Evolutionary conservation across 2,797 vertebrate species (phyloP).

Genomic region (Cyclura pinguis): DNA sequence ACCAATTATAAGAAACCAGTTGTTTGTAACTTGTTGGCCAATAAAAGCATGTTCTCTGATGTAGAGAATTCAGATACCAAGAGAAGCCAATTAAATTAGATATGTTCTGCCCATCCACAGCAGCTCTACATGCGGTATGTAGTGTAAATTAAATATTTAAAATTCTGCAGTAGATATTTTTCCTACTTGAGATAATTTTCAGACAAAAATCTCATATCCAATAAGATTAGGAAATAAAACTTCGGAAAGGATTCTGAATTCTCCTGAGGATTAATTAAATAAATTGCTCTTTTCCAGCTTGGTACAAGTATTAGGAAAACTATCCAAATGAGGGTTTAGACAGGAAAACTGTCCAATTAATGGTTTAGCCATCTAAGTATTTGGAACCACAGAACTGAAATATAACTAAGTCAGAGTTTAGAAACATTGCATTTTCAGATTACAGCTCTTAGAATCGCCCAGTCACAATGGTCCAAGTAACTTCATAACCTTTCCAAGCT

Average conservation of each 20-base stretch:
- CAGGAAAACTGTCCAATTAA: constrained; percentile 5
- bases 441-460: too few species aligned
- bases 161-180: neutral
- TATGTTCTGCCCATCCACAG: neutral
- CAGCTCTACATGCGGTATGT: neutral
- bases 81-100: neutral
- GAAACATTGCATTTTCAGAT: too few species aligned
- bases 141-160: neutral
- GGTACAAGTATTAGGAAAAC: constrained; percentile 7
- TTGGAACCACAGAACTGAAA: neutral
- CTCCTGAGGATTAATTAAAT: neutral
- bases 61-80: neutral
- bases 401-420: neutral
- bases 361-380: neutral
- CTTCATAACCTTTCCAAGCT: too few species aligned
- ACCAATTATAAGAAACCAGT: too few species aligned
- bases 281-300: neutral
- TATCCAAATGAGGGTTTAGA: neutral
- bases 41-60: constrained; percentile 5
- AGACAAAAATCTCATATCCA: neutral
- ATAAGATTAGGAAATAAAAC: neutral
- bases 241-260: neutral
- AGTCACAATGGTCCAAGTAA: too few species aligned
- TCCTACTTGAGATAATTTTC: neutral
- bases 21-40: too few species aligned